Percentiles rank a stretch among this genome's conserved stretches.
These are phyloP conservation scores for Pachypeltis micranthus DNA, from an alignment of 1,140 invertebrate species.

Conservation along the genomic window DNA sequence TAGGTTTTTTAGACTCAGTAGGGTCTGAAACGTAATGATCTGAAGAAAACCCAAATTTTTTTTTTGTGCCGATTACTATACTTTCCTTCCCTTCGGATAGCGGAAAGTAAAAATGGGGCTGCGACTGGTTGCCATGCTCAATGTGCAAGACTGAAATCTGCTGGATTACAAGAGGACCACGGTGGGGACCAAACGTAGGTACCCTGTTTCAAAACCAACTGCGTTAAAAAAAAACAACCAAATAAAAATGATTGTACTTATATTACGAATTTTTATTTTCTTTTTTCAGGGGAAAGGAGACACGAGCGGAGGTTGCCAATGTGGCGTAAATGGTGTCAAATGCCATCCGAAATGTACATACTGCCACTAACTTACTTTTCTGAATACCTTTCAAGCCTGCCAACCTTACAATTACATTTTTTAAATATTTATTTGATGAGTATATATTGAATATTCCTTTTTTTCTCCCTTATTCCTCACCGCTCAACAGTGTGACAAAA, in stretches of 20 bases:
- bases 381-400: not conserved
- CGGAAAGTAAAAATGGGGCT: conserved; percentile 94
- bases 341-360: conserved; percentile 84
- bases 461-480: too few species aligned
- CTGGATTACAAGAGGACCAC: conserved; percentile 77
- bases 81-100: too few species aligned
- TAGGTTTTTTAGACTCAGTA: too few species aligned
- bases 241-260: not conserved
- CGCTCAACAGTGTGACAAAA: too few species aligned
- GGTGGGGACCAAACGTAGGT: conserved; percentile 69
- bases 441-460: not conserved
- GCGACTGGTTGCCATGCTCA: conserved; percentile 86
- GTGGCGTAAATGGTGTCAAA: conserved; percentile 66
- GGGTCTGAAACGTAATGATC: too few species aligned
- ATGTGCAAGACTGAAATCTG: conserved; percentile 92
- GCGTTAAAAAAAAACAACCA: not conserved
- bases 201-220: not conserved
- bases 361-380: conserved; percentile 53
- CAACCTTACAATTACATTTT: not conserved
- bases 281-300: conserved; percentile 65
- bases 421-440: not conserved
- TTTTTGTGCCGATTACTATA: too few species aligned
- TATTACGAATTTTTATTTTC: conserved; percentile 16
- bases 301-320: conserved; percentile 69
- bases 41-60: too few species aligned